A percentile compares a stretch with the other conserved stretches of the same genome.
Conservation (phyloP, 2,888 invertebrate species). For the Cremastobaeus sp. region DNA sequence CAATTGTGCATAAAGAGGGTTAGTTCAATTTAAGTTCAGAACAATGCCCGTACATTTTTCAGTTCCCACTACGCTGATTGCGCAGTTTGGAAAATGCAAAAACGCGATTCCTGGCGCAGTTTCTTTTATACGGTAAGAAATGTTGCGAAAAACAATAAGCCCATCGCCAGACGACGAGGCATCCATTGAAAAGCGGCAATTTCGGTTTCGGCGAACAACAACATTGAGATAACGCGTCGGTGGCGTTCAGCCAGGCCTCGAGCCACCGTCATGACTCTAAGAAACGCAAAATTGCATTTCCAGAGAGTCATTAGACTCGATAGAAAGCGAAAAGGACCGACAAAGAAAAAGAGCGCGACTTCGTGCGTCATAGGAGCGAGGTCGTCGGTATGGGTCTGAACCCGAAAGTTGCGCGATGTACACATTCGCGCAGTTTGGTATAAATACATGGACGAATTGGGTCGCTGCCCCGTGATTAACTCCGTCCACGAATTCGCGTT, state of each 20-base stretch:
- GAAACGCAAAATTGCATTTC: conserved; percentile 60
- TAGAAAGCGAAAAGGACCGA: conserved; percentile 34
- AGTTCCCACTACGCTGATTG: no score
- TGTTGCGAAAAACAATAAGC: no score
- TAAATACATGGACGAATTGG: conserved; percentile 74
- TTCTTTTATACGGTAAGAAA: no score
- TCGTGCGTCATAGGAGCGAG: conserved; percentile 68
- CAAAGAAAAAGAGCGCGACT: conserved; percentile 27
- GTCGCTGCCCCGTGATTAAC: conserved; percentile 64
- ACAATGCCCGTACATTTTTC: no score
- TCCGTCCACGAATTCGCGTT: conserved; percentile 43
- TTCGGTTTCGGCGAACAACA: conserved; percentile 49
- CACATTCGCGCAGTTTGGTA: conserved; percentile 67
- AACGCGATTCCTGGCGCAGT: no score
- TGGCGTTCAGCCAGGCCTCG: conserved; percentile 51
- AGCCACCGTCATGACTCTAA: conserved; percentile 37
- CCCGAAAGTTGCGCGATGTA: no score
- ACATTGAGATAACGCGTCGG: conserved; percentile 30
- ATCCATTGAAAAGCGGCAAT: no score
- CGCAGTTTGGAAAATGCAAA: no score
- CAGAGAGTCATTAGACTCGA: conserved; percentile 61
- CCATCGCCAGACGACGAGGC: no score
- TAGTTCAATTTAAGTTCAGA: no score
- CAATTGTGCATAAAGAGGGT: no score
- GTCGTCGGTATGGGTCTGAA: conserved; percentile 41